Conservation (phyloP, 2,888 invertebrate species). For the Lithophane socia region DNA sequence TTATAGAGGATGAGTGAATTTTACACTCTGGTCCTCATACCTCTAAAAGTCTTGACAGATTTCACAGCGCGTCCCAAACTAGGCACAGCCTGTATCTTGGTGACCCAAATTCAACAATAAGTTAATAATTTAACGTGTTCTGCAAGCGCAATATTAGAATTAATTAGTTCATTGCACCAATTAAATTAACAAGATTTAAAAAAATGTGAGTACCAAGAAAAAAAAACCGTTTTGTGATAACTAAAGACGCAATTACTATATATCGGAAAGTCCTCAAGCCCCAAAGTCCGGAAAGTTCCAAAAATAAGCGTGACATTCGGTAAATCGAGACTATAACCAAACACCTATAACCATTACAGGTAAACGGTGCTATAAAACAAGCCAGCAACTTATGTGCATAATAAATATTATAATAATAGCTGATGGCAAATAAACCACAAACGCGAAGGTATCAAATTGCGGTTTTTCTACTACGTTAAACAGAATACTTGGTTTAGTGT, state of each 20-base stretch:
- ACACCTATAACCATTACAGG: constrained; percentile 6
- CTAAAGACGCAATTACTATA: not conserved
- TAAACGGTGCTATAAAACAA: constrained; percentile 34
- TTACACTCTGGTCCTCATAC: no score
- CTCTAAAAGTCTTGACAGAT: no score
- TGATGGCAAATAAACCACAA: constrained; percentile 27
- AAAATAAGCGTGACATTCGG: constrained; percentile 9
- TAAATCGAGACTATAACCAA: constrained; percentile 4
- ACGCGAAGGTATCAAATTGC: constrained; percentile 8
- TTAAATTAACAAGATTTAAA: no score
- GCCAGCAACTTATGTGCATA: constrained; percentile 8
- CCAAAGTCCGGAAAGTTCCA: constrained; percentile 3
- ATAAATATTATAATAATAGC: constrained; percentile 13
- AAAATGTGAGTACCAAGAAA: no score
- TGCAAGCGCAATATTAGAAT: no score
- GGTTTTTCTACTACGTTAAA: constrained; percentile 10
- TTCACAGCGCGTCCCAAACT: no score
- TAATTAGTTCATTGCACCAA: no score
- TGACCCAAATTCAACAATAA: no score
- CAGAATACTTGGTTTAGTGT: not conserved
- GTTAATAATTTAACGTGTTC: no score
- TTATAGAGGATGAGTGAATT: no score
- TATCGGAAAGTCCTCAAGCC: constrained; percentile 22
- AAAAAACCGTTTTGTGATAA: not conserved
- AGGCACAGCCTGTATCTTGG: no score